Evolutionary conservation across 2,888 invertebrate species (phyloP).

Genomic region (Tachina grossa): DNA sequence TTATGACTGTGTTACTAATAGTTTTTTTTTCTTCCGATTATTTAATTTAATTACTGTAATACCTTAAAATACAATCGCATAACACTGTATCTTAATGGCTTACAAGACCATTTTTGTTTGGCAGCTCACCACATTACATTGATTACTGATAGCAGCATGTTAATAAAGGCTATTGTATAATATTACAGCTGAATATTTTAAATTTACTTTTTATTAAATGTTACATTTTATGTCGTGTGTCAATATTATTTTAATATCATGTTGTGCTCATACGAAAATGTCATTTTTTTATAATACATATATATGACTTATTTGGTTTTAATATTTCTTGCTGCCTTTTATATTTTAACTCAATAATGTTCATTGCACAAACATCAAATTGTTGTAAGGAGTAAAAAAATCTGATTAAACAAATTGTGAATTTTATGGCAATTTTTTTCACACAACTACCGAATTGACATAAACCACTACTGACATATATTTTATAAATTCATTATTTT

Average conservation of each 20-base stretch:
- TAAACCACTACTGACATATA: constrained; percentile 66
- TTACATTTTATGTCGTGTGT: constrained; percentile 43
- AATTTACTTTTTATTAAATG: neutral
- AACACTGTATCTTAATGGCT: too few relatives aligned
- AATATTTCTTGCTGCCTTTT: neutral
- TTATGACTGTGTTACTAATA: too few relatives aligned
- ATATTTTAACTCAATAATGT: constrained; percentile 6
- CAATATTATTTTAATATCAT: constrained; percentile 68
- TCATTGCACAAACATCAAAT: constrained; percentile 51
- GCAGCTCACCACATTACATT: too few relatives aligned
- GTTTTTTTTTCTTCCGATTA: too few relatives aligned
- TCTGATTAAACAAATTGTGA: constrained; percentile 38
- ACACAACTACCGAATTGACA: constrained; percentile 42
- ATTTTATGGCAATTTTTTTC: constrained; percentile 47
- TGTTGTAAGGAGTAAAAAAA: constrained; percentile 13
- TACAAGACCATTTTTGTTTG: too few relatives aligned
- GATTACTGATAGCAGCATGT: too few relatives aligned
- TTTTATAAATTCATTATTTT: constrained; percentile 62
- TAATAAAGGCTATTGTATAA: neutral
- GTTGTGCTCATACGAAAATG: constrained; percentile 53
- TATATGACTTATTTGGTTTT: constrained; percentile 54
- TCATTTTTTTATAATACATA: constrained; percentile 35
- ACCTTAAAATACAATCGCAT: too few relatives aligned
- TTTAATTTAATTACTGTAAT: too few relatives aligned
- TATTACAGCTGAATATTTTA: neutral